Base-by-base conservation (phyloP, 1,140 invertebrate species). In the Colletes gigas region DNA sequence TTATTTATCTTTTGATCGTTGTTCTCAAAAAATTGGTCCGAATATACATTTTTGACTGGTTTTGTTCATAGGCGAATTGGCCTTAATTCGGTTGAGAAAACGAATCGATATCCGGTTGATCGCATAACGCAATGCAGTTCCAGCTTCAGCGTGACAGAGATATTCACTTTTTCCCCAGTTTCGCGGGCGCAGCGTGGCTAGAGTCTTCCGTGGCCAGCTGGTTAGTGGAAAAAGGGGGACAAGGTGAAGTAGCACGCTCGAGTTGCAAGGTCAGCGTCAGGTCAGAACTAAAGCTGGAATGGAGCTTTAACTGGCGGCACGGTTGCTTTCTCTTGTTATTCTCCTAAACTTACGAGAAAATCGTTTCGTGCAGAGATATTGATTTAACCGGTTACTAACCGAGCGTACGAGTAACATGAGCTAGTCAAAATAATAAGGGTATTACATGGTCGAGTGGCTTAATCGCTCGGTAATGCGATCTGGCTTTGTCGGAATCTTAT, bases 191-290 rank as follows among this genome's bases (percentile, higher is more conserved):
- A 47, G 44, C 9, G 3, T 47, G 21, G 12, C 15, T 70, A 63
- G 60, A 65, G 63, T 71, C 59, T n/a, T 65, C 30, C 62, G 44
- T 41, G 44, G 62, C 62, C 14, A 57, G 72, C n/a, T 5, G 8
- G 17, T 55, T 47, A 7, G 6, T 12, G 39, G 21, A 17, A 59
- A 83, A 84, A 69, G 14, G 52, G 66, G 79, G 44, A 69, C 83
- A 83, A 84, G 78, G 82, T 80, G 66, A 84, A 68, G 71, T 70
- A 60, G 52, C 15, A 47, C 41, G 72, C 47, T 50, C 44, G 15
- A 72, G 69, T 21, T 15, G 30, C 54, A 79, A 73, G 78, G 77
- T 70, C 62, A 41, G 50, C 57, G 44, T 60, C 50, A 81, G 79
- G 65, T 71, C 55, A 17, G 47, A 62, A 59, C 60, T 59, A 39